These are phyloP conservation scores for Ctenodactylus gundi DNA, from an alignment of 2,113 vertebrate species.

Conservation along the genomic window DNA sequence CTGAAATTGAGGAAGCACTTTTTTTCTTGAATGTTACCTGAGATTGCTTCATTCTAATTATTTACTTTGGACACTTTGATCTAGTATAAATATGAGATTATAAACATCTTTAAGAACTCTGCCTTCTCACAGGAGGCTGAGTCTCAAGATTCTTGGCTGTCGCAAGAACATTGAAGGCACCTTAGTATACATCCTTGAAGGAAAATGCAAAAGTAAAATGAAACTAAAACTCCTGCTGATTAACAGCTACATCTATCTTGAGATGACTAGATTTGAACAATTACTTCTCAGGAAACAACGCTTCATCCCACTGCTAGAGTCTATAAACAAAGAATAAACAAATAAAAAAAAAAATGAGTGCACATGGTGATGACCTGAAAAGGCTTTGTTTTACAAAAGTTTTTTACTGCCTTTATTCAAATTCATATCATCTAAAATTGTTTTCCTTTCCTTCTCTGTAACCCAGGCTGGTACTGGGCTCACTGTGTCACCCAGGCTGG, in stretches of 20 bases:
- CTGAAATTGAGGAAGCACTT: neutral
- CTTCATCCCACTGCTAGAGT: neutral
- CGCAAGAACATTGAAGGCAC: neutral
- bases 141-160: neutral
- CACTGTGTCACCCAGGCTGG: too few species aligned
- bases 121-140: neutral
- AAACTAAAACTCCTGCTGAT: slow-evolving; percentile 11
- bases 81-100: neutral
- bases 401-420: neutral
- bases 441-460: too few species aligned
- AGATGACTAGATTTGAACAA: neutral
- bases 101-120: slow-evolving; percentile 10
- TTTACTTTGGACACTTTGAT: slow-evolving; percentile 37
- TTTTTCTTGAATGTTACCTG: neutral
- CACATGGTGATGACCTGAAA: neutral
- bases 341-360: neutral
- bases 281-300: neutral
- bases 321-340: neutral
- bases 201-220: neutral
- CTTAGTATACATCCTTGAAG: neutral
- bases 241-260: slow-evolving; percentile 11
- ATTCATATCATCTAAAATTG: slow-evolving; percentile 12
- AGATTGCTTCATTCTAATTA: neutral
- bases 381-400: neutral
- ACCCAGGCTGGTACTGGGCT: too few species aligned